These are phyloP conservation scores for Spinus pinus DNA, from an alignment of 2,797 vertebrate species.

Conservation along the genomic window DNA sequence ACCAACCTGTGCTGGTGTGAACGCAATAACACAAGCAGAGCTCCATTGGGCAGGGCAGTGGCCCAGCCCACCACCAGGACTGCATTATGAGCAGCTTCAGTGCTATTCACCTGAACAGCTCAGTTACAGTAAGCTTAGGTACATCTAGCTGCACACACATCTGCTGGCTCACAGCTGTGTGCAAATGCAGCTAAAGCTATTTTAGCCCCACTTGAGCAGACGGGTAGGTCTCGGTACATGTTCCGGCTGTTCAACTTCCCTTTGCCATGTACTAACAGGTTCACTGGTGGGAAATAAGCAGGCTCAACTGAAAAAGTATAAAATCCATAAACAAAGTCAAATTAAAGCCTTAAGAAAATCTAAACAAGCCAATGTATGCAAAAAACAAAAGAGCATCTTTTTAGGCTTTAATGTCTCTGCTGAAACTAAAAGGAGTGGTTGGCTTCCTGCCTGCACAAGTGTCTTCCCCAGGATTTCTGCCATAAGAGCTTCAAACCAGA, in stretches of 20 bases:
- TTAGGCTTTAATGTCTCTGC: not conserved
- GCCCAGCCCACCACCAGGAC: not conserved
- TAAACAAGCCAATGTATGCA: not conserved
- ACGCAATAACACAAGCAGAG: not conserved
- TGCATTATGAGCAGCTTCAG: not conserved
- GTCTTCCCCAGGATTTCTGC: constrained; percentile 9
- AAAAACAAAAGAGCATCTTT: not conserved
- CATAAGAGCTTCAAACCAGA: not conserved
- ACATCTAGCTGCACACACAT: not conserved
- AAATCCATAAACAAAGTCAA: not conserved
- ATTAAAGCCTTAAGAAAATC: not conserved
- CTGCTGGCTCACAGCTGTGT: not conserved
- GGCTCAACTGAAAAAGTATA: not conserved
- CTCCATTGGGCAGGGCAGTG: not conserved
- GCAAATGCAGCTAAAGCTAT: not conserved
- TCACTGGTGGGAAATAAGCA: not conserved
- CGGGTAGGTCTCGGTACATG: not conserved
- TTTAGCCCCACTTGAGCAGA: not conserved
- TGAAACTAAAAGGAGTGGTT: not conserved
- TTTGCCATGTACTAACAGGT: not conserved
- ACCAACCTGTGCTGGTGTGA: not conserved
- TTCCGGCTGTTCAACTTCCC: not conserved
- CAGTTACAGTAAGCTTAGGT: not conserved
- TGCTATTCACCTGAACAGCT: not conserved
- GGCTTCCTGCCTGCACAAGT: not conserved